Evolutionary conservation across 2,797 vertebrate species (phyloP).

Genomic region (Acipenser ruthenus): DNA sequence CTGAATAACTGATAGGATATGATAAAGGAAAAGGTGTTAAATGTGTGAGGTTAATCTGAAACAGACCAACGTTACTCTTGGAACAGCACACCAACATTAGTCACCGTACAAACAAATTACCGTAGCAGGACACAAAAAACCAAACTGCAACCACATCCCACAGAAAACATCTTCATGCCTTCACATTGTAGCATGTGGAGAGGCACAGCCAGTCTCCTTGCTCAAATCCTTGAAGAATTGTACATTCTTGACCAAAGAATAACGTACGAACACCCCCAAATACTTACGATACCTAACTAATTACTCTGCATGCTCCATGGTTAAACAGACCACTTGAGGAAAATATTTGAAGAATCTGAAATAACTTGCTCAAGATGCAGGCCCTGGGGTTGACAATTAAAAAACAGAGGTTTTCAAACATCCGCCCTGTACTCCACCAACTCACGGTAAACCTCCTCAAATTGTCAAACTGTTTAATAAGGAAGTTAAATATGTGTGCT

Average conservation of each 20-base stretch:
- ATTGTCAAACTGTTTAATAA: too few species aligned
- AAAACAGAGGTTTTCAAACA: too few species aligned
- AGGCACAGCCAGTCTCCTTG: neutral
- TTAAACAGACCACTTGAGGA: too few species aligned
- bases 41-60: neutral
- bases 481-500: too few species aligned
- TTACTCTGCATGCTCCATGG: too few species aligned
- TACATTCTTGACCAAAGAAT: neutral
- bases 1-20: too few species aligned
- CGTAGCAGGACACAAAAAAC: neutral
- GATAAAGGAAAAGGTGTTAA: conserved; percentile 17
- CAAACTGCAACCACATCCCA: neutral
- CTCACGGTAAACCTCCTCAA: too few species aligned
- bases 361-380: too few species aligned
- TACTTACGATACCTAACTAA: too few species aligned
- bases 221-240: neutral
- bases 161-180: neutral
- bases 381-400: too few species aligned
- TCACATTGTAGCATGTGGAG: neutral
- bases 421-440: too few species aligned
- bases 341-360: too few species aligned
- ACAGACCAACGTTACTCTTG: neutral
- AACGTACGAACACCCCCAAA: neutral
- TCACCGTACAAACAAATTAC: neutral
- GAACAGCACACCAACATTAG: neutral